Evolutionary conservation across 1,140 invertebrate genomes (phyloP).

Genomic region (Patella vulgata): DNA sequence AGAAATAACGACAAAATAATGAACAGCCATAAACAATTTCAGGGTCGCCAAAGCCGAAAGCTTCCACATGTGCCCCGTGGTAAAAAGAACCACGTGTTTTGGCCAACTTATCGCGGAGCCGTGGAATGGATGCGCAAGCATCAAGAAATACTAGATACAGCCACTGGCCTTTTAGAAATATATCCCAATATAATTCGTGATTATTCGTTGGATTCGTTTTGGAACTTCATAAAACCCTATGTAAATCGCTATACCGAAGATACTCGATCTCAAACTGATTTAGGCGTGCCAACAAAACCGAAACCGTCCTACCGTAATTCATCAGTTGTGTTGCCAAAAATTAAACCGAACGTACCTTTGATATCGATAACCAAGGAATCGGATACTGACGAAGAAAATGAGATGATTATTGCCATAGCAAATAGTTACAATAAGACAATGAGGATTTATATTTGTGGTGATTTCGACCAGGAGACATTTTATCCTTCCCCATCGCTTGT

Average conservation of each 20-base stretch:
- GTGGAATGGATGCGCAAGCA: conserved; percentile 11
- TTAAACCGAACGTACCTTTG: not conserved
- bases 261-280: not conserved
- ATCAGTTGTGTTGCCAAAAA: conserved; percentile 9
- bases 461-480: too few species aligned
- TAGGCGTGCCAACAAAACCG: not conserved
- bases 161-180: conserved; percentile 14
- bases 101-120: conserved; percentile 15
- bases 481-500: too few species aligned
- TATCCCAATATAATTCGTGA: conserved; percentile 12
- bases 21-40: too few species aligned
- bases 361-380: not conserved
- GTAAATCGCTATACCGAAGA: not conserved
- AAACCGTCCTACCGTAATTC: not conserved
- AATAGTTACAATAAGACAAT: too few species aligned
- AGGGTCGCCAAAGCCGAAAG: not conserved
- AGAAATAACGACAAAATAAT: too few species aligned
- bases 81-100: conserved; percentile 6
- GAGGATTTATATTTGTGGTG: too few species aligned
- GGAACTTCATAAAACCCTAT: conserved; percentile 15
- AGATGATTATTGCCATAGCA: too few species aligned
- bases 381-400: not conserved
- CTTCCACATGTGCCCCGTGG: conserved; percentile 16
- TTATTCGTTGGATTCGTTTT: conserved; percentile 2
- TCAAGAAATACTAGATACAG: conserved; percentile 9